Conservation (phyloP, 2,888 invertebrate genomes). For the Eurytoma adleriae region DNA sequence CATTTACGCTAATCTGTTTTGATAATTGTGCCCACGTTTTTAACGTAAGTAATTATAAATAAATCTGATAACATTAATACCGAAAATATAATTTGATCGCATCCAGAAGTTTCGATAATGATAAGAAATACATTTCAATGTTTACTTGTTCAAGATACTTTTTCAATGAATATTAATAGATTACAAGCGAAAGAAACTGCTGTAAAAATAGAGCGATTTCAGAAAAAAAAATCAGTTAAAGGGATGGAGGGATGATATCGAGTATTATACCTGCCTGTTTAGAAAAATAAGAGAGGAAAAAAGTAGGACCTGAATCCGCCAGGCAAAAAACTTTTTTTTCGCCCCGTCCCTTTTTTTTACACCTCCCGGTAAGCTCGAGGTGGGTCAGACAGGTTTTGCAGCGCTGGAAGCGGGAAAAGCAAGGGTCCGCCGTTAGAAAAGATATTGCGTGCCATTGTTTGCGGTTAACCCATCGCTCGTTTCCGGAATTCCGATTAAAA, state of each 20-base stretch:
- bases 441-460: conserved; percentile 65
- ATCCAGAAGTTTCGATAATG: too few relatives aligned
- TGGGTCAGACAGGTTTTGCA: conserved; percentile 59
- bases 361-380: conserved; percentile 50
- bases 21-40: too few relatives aligned
- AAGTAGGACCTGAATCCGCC: conserved; percentile 25
- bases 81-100: too few relatives aligned
- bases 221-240: conserved; percentile 9
- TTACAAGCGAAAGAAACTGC: not conserved
- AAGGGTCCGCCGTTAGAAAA: conserved; percentile 53
- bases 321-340: conserved; percentile 7
- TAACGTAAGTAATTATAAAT: too few relatives aligned
- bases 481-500: conserved; percentile 64
- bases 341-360: conserved; percentile 4
- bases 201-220: conserved; percentile 18
- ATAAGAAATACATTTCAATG: too few relatives aligned
- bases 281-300: conserved; percentile 43
- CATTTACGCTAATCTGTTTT: not conserved
- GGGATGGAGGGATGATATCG: conserved; percentile 50
- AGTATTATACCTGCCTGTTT: conserved; percentile 57
- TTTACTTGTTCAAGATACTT: too few relatives aligned
- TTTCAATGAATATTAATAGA: not conserved
- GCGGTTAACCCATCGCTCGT: conserved; percentile 72
- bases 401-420: conserved; percentile 52
- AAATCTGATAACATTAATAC: too few relatives aligned